Evolutionary conservation across 2,113 vertebrate species (phyloP).

Genomic region (Anguilla rostrata): DNA sequence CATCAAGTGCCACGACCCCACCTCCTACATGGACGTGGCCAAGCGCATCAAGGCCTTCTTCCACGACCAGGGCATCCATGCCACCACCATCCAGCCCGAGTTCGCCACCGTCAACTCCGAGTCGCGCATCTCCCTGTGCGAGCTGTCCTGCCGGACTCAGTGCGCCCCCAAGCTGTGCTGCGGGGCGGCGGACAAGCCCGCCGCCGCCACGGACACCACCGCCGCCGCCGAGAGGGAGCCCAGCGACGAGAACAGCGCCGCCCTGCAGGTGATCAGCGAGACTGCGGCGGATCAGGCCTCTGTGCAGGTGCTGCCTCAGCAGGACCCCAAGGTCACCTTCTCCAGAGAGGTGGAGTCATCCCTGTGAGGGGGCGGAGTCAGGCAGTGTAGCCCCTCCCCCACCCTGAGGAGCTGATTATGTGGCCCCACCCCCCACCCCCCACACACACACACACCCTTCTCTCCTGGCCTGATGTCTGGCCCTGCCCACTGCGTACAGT

Average conservation of each 20-base stretch:
- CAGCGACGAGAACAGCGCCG: slow-evolving; percentile 68
- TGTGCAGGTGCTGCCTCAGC: slow-evolving; percentile 36
- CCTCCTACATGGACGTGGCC: slow-evolving; percentile 96
- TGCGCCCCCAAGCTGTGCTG: slow-evolving; percentile 96
- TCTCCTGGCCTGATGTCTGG: neutral
- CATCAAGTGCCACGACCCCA: slow-evolving; percentile 94
- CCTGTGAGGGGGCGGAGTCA: slow-evolving; percentile 55
- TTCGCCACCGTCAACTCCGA: slow-evolving; percentile 88
- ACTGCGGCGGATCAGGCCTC: slow-evolving; percentile 52
- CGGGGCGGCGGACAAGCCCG: slow-evolving; percentile 72
- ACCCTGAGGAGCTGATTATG: neutral
- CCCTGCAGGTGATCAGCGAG: slow-evolving; percentile 81
- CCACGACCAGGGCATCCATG: slow-evolving; percentile 94
- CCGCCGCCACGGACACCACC: slow-evolving; percentile 41
- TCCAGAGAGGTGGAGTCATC: slow-evolving; percentile 70
- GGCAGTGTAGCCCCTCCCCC: neutral
- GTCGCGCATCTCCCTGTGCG: slow-evolving; percentile 80
- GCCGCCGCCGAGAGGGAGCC: slow-evolving; percentile 45
- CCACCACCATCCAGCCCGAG: slow-evolving; percentile 97
- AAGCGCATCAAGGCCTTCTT: slow-evolving; percentile 97
- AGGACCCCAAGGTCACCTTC: slow-evolving; percentile 37
- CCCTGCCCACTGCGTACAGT: slow-evolving; percentile 13
- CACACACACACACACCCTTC: slow-evolving; percentile 16
- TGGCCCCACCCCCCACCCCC: neutral
- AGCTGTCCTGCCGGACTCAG: slow-evolving; percentile 94